Conservation (phyloP, 2,797 vertebrate genomes). For the Pantherophis vulpinus region DNA sequence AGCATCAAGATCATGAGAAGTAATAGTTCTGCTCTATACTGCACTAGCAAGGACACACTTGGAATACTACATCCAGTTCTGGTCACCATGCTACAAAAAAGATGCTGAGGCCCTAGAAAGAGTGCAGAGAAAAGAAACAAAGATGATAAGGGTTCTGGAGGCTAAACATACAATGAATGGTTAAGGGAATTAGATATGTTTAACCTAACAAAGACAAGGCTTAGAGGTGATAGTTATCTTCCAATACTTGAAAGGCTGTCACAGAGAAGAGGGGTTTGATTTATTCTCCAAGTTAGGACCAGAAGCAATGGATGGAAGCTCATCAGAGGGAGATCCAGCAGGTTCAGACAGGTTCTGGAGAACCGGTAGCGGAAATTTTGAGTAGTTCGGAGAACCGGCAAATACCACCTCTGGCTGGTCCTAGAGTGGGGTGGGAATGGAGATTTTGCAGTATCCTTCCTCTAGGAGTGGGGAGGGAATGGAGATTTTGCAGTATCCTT, state of each 20-base stretch:
- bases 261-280: background rate
- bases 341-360: too few species aligned
- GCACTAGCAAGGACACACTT: background rate
- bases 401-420: too few species aligned
- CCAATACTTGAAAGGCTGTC: background rate
- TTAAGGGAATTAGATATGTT: background rate
- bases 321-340: background rate
- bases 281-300: background rate
- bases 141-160: background rate
- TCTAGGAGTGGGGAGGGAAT: too few species aligned
- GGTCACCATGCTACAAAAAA: background rate
- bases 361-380: too few species aligned
- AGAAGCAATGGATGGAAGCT: background rate
- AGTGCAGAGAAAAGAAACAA: background rate
- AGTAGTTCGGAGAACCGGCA: too few species aligned
- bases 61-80: background rate
- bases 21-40: background rate
- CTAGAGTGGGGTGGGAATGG: too few species aligned
- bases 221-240: background rate
- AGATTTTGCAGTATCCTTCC: too few species aligned
- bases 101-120: background rate
- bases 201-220: background rate
- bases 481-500: too few species aligned
- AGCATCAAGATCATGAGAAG: background rate
- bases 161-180: background rate